phyloP scores from a whole-genome alignment of 1,140 invertebrate species.

The Portunus trituberculatus region DNA sequence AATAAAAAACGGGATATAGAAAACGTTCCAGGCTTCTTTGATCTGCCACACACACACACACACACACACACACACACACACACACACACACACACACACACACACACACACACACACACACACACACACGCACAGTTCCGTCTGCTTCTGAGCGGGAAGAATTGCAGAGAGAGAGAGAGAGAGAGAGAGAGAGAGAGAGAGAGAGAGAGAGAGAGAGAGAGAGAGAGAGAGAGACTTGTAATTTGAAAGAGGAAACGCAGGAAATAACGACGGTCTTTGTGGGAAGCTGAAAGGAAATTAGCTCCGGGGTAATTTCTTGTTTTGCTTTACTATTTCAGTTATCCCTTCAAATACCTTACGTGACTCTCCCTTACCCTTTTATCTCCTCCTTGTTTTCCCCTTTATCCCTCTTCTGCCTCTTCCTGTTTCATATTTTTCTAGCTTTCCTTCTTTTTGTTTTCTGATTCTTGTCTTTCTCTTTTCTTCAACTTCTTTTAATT shows the following conservation, averaged over 20 bases:
- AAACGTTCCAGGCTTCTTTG: too few species aligned
- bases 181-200: constrained; percentile 8
- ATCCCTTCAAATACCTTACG: neutral
- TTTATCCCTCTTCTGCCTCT: neutral
- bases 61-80: too few species aligned
- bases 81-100: too few species aligned
- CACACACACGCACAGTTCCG: neutral
- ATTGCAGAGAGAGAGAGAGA: neutral
- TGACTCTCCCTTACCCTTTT: neutral
- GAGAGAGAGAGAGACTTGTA: constrained; percentile 6
- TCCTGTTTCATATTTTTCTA: neutral
- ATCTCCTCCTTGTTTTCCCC: neutral
- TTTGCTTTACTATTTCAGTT: neutral
- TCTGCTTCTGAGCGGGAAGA: neutral
- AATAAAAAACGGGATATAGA: too few species aligned
- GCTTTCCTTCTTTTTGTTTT: neutral
- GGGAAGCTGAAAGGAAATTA: neutral
- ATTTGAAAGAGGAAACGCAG: constrained; percentile 2
- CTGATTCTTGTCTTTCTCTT: neutral
- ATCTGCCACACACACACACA: too few species aligned
- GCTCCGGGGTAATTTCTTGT: neutral
- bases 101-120: too few species aligned
- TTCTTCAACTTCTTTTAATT: neutral
- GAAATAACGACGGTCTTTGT: neutral
- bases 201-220: constrained; percentile 20